Evolutionary conservation across 2,888 invertebrate genomes (phyloP), one percentile per base, ranked within the genome.

Genomic region (Deladenus siricidicola): DNA sequence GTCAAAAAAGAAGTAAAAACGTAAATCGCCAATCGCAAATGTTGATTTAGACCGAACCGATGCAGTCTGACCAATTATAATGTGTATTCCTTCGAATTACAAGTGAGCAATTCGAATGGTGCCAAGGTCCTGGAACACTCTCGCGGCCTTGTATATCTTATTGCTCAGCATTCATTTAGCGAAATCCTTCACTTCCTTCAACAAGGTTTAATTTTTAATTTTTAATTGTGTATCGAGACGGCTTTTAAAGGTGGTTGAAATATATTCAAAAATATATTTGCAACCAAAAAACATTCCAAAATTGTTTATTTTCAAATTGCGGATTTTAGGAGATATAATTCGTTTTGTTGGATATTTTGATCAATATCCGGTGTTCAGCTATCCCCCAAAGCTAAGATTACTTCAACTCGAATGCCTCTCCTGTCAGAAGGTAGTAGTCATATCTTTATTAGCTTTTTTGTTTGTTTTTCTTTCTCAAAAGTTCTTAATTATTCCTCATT

Each of bases 101-200:
- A 71, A 48, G 68, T 78, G 14, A 57, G 67, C 34, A 76, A 76
- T 8, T 76, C 75, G 17, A 74, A 70, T 58, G 75, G 75, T 0
- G 73, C 72, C 58, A 34, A 67, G 24, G 30, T 63, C 47, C 62
- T 72, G 45, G 70, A 69, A 54, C 61, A 63, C 34, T 65, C 62
- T 58, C 78, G 78, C 57, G 71, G 74, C 3, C 67, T 66, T 23
- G 56, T 75, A 8, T 49, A 65, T 1, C 60, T 75, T 39, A 53
- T 29, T 8, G 77, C 75, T 8, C 58, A 59, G 19, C 67, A 76
- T 49, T 57, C 61, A 10, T 75, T 75, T 58, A 50, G 60, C 26
- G 67, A 71, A n/a, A 55, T 72, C 48, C 53, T 75, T 24, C 39
- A 63, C 29, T 52, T 69, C 19, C 54, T 78, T 2, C 69, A 71